Conservation (phyloP, 2,888 invertebrate species). For the Lymantria monacha region DNA sequence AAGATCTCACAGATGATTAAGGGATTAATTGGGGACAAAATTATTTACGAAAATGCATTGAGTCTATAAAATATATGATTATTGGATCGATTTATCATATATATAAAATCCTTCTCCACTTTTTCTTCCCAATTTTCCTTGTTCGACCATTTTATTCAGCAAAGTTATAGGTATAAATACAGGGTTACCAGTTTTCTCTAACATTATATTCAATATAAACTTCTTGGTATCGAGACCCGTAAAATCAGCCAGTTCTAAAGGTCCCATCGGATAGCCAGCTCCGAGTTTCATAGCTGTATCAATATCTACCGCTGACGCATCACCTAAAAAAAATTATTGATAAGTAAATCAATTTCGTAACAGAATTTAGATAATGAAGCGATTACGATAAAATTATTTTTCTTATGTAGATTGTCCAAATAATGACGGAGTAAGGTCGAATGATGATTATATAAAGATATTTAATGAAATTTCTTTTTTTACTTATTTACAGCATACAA, state of each 20-base stretch:
- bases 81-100: conserved; percentile 52
- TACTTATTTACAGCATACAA: too few relatives aligned
- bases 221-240: conserved; percentile 90
- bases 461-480: too few relatives aligned
- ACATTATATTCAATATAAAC: conserved; percentile 84
- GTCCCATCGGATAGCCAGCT: conserved; percentile 94
- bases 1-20: too few relatives aligned
- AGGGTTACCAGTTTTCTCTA: conserved; percentile 77
- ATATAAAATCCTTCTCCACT: conserved; percentile 92
- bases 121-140: conserved; percentile 90
- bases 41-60: too few relatives aligned
- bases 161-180: conserved; percentile 75
- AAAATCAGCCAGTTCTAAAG: conserved; percentile 91
- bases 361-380: neutral
- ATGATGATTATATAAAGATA: too few relatives aligned
- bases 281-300: conserved; percentile 95
- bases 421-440: too few relatives aligned
- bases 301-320: conserved; percentile 87
- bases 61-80: neutral
- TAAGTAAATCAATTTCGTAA: neutral
- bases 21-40: too few relatives aligned
- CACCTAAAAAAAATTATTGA: conserved; percentile 66
- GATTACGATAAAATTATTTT: neutral
- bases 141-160: conserved; percentile 85
- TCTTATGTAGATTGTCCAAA: neutral